phyloP scores from a whole-genome alignment of 1,140 invertebrate species.

The Ips nitidus region DNA sequence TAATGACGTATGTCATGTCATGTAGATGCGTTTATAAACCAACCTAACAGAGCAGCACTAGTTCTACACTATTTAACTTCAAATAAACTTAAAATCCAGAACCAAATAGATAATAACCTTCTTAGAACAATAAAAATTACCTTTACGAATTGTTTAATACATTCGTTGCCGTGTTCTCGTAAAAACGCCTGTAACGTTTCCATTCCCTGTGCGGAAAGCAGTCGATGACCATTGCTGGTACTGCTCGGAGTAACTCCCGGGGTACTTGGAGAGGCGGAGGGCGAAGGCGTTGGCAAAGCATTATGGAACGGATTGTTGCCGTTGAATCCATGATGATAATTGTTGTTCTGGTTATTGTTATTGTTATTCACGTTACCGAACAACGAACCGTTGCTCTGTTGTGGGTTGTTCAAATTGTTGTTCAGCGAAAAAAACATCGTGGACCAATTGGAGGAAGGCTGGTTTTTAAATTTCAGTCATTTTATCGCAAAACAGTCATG shows the following conservation, averaged over 20 bases:
- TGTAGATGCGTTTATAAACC: no score
- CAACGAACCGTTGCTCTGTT: slow-evolving; percentile 36
- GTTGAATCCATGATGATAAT: slow-evolving; percentile 31
- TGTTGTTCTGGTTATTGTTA: slow-evolving; percentile 48
- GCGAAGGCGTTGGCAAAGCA: slow-evolving; percentile 50
- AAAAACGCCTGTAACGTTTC: slow-evolving; percentile 61
- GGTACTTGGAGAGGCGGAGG: slow-evolving; percentile 23
- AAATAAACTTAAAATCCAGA: no score
- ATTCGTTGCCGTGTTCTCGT: slow-evolving; percentile 62
- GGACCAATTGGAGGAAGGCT: neutral
- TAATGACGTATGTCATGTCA: no score
- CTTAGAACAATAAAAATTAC: slow-evolving; percentile 45
- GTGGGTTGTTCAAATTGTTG: slow-evolving; percentile 39
- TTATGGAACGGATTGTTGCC: slow-evolving; percentile 33
- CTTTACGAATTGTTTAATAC: slow-evolving; percentile 64
- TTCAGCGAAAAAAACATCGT: slow-evolving; percentile 38
- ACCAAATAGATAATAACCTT: no score
- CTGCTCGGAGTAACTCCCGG: slow-evolving; percentile 33
- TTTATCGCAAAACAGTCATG: no score
- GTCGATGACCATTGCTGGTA: slow-evolving; percentile 57
- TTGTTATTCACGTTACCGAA: slow-evolving; percentile 46
- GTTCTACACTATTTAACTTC: no score
- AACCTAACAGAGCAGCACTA: no score
- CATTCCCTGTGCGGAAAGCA: slow-evolving; percentile 59
- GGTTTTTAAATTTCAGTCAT: no score